phyloP scores from a whole-genome alignment of 2,888 invertebrate genomes.

The Eupithecia subfuscata region DNA sequence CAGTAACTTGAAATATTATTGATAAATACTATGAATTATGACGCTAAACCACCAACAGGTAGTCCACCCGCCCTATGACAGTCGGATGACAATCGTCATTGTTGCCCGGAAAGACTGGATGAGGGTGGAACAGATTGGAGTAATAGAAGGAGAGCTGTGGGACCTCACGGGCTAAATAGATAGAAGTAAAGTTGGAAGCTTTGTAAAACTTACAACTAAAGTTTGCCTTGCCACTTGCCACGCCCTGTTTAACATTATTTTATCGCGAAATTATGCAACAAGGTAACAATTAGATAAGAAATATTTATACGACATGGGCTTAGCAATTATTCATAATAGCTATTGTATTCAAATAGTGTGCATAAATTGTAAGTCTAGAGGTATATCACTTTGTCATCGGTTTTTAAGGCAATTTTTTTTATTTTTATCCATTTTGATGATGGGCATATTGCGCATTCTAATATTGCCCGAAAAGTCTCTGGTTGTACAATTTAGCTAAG shows the following conservation, averaged over 20 bases:
- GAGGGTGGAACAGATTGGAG: neutral
- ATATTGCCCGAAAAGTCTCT: neutral
- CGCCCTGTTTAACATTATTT: neutral
- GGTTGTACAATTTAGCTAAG: neutral
- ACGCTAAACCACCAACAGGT: neutral
- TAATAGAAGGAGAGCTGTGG: neutral
- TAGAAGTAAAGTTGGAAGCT: neutral
- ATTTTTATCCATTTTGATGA: neutral
- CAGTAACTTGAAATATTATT: too few species aligned
- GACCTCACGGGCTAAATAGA: neutral
- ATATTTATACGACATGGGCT: constrained; percentile 20
- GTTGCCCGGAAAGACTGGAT: neutral
- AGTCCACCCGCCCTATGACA: neutral
- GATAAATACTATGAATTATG: too few species aligned
- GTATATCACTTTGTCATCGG: neutral
- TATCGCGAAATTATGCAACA: constrained; percentile 19
- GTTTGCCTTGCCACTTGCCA: neutral
- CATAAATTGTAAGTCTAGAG: constrained; percentile 20
- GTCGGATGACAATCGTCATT: neutral
- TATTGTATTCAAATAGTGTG: constrained; percentile 35
- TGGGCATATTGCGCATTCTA: too few species aligned
- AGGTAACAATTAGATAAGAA: constrained; percentile 10
- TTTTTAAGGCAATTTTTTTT: neutral
- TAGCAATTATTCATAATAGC: constrained; percentile 28
- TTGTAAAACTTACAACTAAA: neutral